phyloP scores from a whole-genome alignment of 2,888 invertebrate species.

The Lasioglossum lativentre region DNA sequence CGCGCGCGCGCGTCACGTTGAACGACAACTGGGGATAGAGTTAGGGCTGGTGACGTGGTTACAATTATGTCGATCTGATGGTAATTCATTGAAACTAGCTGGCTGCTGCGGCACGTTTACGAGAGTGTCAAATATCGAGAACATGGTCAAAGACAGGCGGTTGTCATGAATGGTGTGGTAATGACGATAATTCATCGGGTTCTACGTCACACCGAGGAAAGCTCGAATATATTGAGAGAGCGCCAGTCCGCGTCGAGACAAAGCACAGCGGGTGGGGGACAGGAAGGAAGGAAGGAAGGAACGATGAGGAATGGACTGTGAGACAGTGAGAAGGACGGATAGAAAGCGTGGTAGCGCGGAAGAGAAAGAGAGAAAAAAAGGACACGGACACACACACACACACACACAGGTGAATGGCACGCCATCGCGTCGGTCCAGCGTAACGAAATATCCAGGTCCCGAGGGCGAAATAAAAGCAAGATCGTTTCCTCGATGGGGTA shows the following conservation, averaged over 20 bases:
- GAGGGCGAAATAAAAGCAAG: conserved; percentile 66
- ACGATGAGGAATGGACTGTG: neutral
- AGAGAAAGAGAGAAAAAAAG: neutral
- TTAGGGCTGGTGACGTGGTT: conserved; percentile 49
- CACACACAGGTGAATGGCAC: neutral
- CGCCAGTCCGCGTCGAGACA: neutral
- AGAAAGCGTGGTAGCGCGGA: neutral
- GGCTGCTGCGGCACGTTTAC: conserved; percentile 50
- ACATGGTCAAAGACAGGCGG: conserved; percentile 53
- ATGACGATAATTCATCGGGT: conserved; percentile 64
- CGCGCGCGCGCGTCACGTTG: neutral
- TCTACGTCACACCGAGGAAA: conserved; percentile 45
- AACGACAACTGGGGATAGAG: conserved; percentile 38
- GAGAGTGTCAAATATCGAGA: conserved; percentile 57
- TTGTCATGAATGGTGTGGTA: conserved; percentile 58
- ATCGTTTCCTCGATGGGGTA: conserved; percentile 55
- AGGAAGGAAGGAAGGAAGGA: neutral
- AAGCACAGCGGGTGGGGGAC: neutral
- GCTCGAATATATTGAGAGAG: conserved; percentile 33
- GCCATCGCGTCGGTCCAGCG: conserved; percentile 37
- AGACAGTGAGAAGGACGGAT: neutral
- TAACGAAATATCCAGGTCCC: conserved; percentile 61
- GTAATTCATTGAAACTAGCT: conserved; percentile 52
- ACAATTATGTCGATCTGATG: conserved; percentile 63
- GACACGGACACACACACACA: no score